phyloP scores from a whole-genome alignment of 1,140 invertebrate species.

The Drosophila lini region DNA sequence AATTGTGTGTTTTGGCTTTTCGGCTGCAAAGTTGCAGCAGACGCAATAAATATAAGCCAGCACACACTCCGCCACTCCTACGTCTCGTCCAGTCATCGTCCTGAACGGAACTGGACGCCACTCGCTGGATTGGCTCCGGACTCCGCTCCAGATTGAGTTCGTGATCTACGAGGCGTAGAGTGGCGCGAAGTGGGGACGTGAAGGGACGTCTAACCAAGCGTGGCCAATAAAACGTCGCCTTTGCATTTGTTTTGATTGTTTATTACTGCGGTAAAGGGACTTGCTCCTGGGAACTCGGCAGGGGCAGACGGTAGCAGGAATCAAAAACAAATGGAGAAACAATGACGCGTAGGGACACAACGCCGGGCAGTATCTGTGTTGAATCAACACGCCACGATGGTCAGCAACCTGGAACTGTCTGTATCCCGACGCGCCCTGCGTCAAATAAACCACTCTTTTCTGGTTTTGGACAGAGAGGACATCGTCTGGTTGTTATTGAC shows the following conservation, averaged over 20 bases:
- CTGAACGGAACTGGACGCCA: slow-evolving; percentile 15
- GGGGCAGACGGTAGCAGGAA: slow-evolving; percentile 15
- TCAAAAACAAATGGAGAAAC: slow-evolving; percentile 57
- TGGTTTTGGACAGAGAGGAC: not conserved
- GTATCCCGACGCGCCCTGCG: not conserved
- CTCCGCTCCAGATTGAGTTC: slow-evolving; percentile 15
- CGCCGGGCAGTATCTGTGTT: slow-evolving; percentile 17
- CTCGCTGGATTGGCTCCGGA: slow-evolving; percentile 35
- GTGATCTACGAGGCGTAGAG: slow-evolving; percentile 18
- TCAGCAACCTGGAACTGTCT: slow-evolving; percentile 15
- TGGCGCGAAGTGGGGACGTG: slow-evolving; percentile 3
- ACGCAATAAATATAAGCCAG: slow-evolving; percentile 73
- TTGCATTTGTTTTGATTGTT: slow-evolving; percentile 82
- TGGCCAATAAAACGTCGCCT: slow-evolving; percentile 77
- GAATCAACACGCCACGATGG: slow-evolving; percentile 54
- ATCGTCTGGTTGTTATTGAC: slow-evolving; percentile 3
- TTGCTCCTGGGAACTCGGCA: slow-evolving; percentile 5
- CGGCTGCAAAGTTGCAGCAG: slow-evolving; percentile 71
- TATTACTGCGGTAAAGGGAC: slow-evolving; percentile 76
- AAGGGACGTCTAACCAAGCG: slow-evolving; percentile 70
- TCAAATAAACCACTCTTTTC: not conserved
- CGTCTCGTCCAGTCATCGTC: slow-evolving; percentile 49
- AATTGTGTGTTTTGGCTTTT: slow-evolving; percentile 63
- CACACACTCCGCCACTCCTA: slow-evolving; percentile 51
- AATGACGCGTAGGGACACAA: slow-evolving; percentile 54